phyloP scores from a whole-genome alignment of 2,113 vertebrate species.

The Amblyopsis rosae region DNA sequence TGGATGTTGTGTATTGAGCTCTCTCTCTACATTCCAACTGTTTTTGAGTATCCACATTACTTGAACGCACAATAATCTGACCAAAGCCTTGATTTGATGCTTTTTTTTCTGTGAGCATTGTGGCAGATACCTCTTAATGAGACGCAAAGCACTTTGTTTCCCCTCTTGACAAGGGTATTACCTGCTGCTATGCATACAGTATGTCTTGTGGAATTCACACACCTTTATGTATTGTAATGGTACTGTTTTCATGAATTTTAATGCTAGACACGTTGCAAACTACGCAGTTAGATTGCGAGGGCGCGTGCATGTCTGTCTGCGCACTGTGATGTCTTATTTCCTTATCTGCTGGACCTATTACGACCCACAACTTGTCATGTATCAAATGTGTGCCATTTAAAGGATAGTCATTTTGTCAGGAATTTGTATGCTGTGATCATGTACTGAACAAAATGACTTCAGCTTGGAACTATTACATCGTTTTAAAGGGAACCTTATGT shows the following conservation, averaged over 20 bases:
- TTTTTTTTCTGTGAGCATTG: conserved; percentile 19
- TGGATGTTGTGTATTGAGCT: neutral
- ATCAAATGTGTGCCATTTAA: conserved; percentile 36
- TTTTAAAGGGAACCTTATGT: conserved; percentile 41
- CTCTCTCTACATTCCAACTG: conserved; percentile 22
- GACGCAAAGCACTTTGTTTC: conserved; percentile 37
- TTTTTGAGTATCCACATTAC: too few relatives aligned
- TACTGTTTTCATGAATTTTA: too few relatives aligned
- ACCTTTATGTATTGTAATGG: too few relatives aligned
- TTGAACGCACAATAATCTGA: neutral
- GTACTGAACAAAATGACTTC: conserved; percentile 39
- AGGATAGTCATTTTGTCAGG: conserved; percentile 40
- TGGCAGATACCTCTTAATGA: conserved; percentile 41
- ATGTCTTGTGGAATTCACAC: too few relatives aligned
- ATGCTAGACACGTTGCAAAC: too few relatives aligned
- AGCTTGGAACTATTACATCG: conserved; percentile 54
- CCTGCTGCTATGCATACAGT: conserved; percentile 35
- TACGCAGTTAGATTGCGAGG: too few relatives aligned
- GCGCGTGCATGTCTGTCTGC: neutral
- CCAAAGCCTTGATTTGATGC: conserved; percentile 47
- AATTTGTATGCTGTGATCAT: conserved; percentile 45
- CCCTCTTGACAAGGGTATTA: conserved; percentile 30
- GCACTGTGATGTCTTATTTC: neutral
- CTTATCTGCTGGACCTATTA: conserved; percentile 8
- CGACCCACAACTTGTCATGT: conserved; percentile 25